A percentile compares a stretch with the other conserved stretches of the same genome.
Conservation (phyloP, 2,888 invertebrate species). For the Zygothrica quintamaculata region DNA sequence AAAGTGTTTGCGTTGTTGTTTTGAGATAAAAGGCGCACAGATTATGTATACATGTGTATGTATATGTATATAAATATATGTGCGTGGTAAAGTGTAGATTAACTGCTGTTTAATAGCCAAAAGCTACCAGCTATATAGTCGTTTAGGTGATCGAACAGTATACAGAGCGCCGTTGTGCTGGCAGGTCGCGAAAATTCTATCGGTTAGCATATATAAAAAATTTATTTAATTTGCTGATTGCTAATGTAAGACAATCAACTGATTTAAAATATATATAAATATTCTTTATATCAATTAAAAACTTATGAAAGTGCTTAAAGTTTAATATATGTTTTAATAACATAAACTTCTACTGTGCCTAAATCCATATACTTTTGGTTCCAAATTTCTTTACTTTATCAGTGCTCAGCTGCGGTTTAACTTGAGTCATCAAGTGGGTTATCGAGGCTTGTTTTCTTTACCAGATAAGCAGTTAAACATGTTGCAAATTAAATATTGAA, state of each 20-base stretch:
- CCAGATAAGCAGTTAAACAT: constrained; percentile 56
- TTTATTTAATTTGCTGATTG: constrained; percentile 5
- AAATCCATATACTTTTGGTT: too few species aligned
- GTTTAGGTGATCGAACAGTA: constrained; percentile 63
- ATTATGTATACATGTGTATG: constrained; percentile 34
- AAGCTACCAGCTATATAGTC: constrained; percentile 53
- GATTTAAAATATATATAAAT: neutral
- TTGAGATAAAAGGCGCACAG: constrained; percentile 64
- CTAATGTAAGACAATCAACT: constrained; percentile 32
- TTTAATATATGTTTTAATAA: too few species aligned
- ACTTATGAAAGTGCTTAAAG: constrained; percentile 13
- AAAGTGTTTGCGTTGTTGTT: constrained; percentile 65
- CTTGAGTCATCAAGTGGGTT: constrained; percentile 43
- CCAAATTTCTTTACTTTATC: constrained; percentile 17
- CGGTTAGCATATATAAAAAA: neutral
- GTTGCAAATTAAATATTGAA: constrained; percentile 47
- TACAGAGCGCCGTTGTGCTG: constrained; percentile 59
- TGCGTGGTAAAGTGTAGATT: constrained; percentile 60
- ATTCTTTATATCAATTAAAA: constrained; percentile 10
- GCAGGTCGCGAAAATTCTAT: constrained; percentile 60
- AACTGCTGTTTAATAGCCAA: constrained; percentile 68
- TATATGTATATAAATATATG: constrained; percentile 5
- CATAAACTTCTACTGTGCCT: too few species aligned
- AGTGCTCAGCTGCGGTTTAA: constrained; percentile 21
- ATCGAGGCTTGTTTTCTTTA: constrained; percentile 38